Conservation (phyloP, 2,113 vertebrate genomes). For the Mystacornis crossleyi region DNA sequence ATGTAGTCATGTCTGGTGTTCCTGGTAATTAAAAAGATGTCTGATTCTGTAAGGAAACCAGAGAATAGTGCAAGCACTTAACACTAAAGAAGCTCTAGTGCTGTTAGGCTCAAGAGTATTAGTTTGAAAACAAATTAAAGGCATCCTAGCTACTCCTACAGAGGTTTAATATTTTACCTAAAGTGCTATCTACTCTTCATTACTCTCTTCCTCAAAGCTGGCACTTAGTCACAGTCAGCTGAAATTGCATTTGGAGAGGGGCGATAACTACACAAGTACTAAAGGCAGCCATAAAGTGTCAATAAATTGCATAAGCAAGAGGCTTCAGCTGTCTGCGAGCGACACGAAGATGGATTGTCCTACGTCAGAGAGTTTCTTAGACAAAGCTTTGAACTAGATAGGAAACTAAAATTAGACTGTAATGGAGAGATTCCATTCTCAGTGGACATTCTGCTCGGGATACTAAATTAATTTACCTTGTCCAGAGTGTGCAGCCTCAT, state of each 20-base stretch:
- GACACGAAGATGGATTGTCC: slow-evolving; percentile 79
- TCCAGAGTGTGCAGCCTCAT: slow-evolving; percentile 68
- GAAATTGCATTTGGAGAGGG: slow-evolving; percentile 78
- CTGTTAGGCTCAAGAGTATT: slow-evolving; percentile 53
- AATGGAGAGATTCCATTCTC: slow-evolving; percentile 77
- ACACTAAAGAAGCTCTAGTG: slow-evolving; percentile 38
- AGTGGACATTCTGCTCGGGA: slow-evolving; percentile 58
- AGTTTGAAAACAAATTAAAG: slow-evolving; percentile 68
- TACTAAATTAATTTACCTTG: slow-evolving; percentile 79
- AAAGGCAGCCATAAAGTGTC: slow-evolving; percentile 76
- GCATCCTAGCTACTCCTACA: slow-evolving; percentile 13
- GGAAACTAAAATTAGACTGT: slow-evolving; percentile 73
- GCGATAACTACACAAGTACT: slow-evolving; percentile 77
- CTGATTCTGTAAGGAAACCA: slow-evolving; percentile 19
- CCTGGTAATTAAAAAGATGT: slow-evolving; percentile 58
- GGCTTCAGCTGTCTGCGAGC: slow-evolving; percentile 68
- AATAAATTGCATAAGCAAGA: slow-evolving; percentile 78
- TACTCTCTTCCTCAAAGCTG: slow-evolving; percentile 58
- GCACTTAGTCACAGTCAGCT: slow-evolving; percentile 74
- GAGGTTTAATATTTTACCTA: slow-evolving; percentile 62
- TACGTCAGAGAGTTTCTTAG: slow-evolving; percentile 71
- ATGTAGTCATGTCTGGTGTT: slow-evolving; percentile 15
- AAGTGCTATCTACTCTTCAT: slow-evolving; percentile 56
- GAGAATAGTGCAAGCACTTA: slow-evolving; percentile 27
- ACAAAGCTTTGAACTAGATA: slow-evolving; percentile 78